A percentile compares a stretch with the other conserved stretches of the same genome.
phyloP scores from a whole-genome alignment of 2,888 invertebrate genomes.

The Hydraecia micacea region DNA sequence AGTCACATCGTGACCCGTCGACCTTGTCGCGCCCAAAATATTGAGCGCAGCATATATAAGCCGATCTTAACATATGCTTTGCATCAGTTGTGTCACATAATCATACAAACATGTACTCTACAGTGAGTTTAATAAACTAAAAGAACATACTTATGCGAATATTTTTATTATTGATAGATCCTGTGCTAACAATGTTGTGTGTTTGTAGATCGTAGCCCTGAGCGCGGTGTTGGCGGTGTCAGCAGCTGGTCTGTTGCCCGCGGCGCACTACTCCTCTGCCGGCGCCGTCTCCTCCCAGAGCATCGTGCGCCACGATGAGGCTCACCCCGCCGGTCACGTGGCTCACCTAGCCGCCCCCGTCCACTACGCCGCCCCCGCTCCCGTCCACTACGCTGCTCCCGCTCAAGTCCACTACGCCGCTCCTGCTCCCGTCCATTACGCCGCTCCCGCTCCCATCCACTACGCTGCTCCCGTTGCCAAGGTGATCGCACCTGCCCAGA shows the following conservation, averaged over 20 bases:
- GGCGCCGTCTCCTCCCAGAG: slow-evolving; percentile 85
- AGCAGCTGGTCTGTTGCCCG: slow-evolving; percentile 78
- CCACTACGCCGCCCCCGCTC: slow-evolving; percentile 62
- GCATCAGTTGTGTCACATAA: slow-evolving; percentile 79
- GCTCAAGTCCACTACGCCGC: slow-evolving; percentile 69
- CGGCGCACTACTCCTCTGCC: slow-evolving; percentile 83
- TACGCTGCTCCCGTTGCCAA: slow-evolving; percentile 75
- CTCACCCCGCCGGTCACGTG: slow-evolving; percentile 64
- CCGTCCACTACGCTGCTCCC: slow-evolving; percentile 64
- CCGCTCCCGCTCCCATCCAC: slow-evolving; percentile 68
- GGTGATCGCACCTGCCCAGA: slow-evolving; percentile 70
- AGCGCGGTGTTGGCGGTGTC: slow-evolving; percentile 82
- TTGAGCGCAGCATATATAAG: slow-evolving; percentile 79
- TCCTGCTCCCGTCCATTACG: slow-evolving; percentile 66
- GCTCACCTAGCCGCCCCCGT: slow-evolving; percentile 66
- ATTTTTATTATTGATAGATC: background rate
- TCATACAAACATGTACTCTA: slow-evolving; percentile 82
- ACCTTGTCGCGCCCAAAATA: slow-evolving; percentile 83
- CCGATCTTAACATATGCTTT: slow-evolving; percentile 69
- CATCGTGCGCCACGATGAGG: slow-evolving; percentile 82
- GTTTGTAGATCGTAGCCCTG: slow-evolving; percentile 78
- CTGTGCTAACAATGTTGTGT: slow-evolving; percentile 23
- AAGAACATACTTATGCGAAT: background rate
- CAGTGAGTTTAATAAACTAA: slow-evolving; percentile 76
- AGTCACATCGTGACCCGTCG: slow-evolving; percentile 80